phyloP scores from a whole-genome alignment of 2,888 invertebrate species.

The Lasioglossum zephyrum region DNA sequence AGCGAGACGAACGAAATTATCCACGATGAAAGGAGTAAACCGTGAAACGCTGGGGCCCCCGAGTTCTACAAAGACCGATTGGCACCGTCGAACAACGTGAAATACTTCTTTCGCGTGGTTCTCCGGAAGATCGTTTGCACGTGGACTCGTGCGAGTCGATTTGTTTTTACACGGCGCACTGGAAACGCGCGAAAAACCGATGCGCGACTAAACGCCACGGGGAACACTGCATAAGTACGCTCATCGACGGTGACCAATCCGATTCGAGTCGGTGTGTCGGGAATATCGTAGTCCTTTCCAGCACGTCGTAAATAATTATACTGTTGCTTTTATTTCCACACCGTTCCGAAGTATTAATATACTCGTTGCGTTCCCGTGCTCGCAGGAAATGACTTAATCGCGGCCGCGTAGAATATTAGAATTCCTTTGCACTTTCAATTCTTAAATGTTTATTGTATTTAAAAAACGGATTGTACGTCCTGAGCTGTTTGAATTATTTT shows the following conservation, averaged over 20 bases:
- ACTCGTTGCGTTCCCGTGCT: not conserved
- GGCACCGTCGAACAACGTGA: slow-evolving; percentile 5
- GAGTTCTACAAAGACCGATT: slow-evolving; percentile 22
- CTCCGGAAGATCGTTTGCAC: slow-evolving; percentile 31
- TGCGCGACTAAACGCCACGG: not conserved
- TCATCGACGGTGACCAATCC: slow-evolving; percentile 5
- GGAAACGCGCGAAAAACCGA: not conserved
- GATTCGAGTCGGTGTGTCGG: not conserved
- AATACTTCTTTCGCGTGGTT: slow-evolving; percentile 21
- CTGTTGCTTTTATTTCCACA: not conserved
- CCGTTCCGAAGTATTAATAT: not conserved
- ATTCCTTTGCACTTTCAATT: not conserved
- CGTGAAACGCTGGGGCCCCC: slow-evolving; percentile 27
- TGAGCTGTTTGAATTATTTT: too few species aligned
- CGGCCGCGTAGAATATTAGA: rapidly evolving
- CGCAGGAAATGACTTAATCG: not conserved
- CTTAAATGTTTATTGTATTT: too few species aligned
- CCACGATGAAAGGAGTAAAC: slow-evolving; percentile 48
- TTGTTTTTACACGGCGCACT: not conserved
- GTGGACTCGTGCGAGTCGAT: slow-evolving; percentile 3
- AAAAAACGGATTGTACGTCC: too few species aligned
- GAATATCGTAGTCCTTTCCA: not conserved
- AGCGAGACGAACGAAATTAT: slow-evolving; percentile 52
- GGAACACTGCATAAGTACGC: not conserved
- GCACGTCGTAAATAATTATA: not conserved